phyloP scores from a whole-genome alignment of 2,797 vertebrate genomes.

The Semotilus atromaculatus region DNA sequence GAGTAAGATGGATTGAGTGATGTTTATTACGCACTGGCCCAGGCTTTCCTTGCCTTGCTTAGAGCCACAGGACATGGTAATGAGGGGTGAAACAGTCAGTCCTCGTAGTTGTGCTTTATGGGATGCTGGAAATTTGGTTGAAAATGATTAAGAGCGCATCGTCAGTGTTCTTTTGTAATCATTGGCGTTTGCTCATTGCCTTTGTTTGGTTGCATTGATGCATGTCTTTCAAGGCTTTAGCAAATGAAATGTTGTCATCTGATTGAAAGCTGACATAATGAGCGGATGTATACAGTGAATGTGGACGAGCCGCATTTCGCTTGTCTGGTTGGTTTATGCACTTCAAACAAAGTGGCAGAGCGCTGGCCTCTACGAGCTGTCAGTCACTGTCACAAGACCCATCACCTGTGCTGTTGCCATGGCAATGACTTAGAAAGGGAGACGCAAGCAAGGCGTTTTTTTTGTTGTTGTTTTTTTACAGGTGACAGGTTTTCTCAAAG shows the following conservation, averaged over 20 bases:
- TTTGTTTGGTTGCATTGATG: conserved; percentile 45
- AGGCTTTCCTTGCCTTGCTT: conserved; percentile 22
- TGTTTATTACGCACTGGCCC: conserved; percentile 48
- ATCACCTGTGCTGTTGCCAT: conserved; percentile 64
- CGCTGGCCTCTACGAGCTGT: conserved; percentile 54
- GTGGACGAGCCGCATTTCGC: conserved; percentile 16
- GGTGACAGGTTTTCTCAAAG: conserved; percentile 40
- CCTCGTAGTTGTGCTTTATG: background rate
- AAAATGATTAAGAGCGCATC: conserved; percentile 40
- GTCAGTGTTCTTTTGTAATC: background rate
- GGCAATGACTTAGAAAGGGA: conserved; percentile 52
- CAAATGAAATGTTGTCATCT: conserved; percentile 41
- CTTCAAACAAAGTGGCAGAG: conserved; percentile 46
- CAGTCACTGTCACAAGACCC: conserved; percentile 59
- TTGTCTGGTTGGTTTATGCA: conserved; percentile 21
- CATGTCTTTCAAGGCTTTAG: conserved; percentile 22
- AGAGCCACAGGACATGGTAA: conserved; percentile 35
- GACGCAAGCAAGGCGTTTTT: background rate
- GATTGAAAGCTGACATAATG: conserved; percentile 57
- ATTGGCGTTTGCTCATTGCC: background rate
- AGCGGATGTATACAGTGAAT: conserved; percentile 31
- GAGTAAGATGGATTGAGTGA: conserved; percentile 43
- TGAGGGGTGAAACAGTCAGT: conserved; percentile 19
- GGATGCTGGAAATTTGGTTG: conserved; percentile 26
- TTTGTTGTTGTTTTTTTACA: too few relatives aligned